Percentiles rank a stretch among this genome's conserved stretches.
These are phyloP conservation scores for Stictonetta naevosa DNA, from an alignment of 2,113 vertebrate genomes.

Conservation along the genomic window DNA sequence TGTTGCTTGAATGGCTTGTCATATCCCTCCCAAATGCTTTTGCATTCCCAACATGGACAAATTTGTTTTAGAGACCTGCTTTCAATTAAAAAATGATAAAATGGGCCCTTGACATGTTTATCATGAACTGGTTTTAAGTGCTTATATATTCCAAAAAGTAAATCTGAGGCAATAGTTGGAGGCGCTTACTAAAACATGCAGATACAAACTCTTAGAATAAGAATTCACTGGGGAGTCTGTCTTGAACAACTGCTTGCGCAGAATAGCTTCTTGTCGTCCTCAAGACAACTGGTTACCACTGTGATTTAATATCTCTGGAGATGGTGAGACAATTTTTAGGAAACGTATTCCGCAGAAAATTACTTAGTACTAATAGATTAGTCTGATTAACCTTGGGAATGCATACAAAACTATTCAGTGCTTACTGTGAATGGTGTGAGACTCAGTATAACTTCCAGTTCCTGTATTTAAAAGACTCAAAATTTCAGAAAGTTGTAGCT, in stretches of 20 bases:
- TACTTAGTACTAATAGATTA: neutral
- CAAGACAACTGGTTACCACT: neutral
- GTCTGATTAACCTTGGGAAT: neutral
- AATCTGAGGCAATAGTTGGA: neutral
- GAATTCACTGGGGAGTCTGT: neutral
- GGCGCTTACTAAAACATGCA: neutral
- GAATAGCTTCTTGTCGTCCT: neutral
- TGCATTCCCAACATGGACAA: neutral
- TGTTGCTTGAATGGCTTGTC: constrained; percentile 4
- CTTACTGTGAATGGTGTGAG: neutral
- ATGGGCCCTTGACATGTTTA: neutral
- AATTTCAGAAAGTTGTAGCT: neutral
- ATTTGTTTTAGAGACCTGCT: neutral
- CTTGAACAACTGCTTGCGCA: neutral
- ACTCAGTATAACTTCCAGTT: neutral
- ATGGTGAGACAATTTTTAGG: neutral
- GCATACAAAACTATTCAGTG: rapidly evolving
- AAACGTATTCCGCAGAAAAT: neutral
- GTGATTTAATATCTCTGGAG: neutral
- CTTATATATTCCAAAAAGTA: neutral
- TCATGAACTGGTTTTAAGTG: neutral
- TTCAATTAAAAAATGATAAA: constrained; percentile 40
- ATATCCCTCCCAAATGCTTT: constrained; percentile 1
- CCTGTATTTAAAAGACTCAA: neutral
- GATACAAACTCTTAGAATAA: neutral